Percentiles rank a stretch among this genome's conserved stretches.
phyloP scores from a whole-genome alignment of 2,888 invertebrate species.

The Aphodius granarius region DNA sequence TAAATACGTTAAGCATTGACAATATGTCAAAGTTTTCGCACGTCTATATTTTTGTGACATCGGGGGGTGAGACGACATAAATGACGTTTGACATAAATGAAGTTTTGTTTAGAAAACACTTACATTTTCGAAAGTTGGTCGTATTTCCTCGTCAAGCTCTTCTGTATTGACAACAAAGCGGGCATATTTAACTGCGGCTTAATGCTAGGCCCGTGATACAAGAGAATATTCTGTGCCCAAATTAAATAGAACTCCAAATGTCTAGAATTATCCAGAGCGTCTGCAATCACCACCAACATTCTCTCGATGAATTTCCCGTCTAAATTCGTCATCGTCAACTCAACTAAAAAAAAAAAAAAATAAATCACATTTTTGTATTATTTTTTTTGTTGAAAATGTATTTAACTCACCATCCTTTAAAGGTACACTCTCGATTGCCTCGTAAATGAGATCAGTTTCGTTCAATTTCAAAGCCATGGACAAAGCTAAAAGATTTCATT shows the following conservation, averaged over 20 bases:
- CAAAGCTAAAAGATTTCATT: conserved; percentile 62
- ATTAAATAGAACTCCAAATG: conserved; percentile 88
- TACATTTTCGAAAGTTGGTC: conserved; percentile 84
- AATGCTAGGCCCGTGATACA: conserved; percentile 62
- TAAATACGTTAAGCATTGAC: too few relatives aligned
- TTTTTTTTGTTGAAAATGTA: conserved; percentile 19
- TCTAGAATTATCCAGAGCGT: conserved; percentile 72
- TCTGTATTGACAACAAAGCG: conserved; percentile 73
- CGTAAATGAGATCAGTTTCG: conserved; percentile 72
- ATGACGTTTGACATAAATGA: too few relatives aligned
- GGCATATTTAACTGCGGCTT: conserved; percentile 63
- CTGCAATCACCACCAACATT: conserved; percentile 70
- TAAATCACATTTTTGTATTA: background rate
- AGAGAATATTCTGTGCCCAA: conserved; percentile 75
- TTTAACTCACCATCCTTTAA: conserved; percentile 70
- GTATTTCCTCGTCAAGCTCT: conserved; percentile 75
- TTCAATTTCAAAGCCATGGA: conserved; percentile 85
- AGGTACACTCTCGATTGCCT: conserved; percentile 83
- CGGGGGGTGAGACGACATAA: too few relatives aligned
- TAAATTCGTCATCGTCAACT: conserved; percentile 69
- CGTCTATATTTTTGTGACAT: too few relatives aligned
- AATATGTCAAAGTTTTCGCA: too few relatives aligned
- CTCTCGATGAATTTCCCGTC: conserved; percentile 76
- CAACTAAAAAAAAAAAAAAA: conserved; percentile 61
- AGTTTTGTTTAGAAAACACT: too few relatives aligned